A percentile compares a stretch with the other conserved stretches of the same genome.
These are phyloP conservation scores for Acrobasis consociella DNA, from an alignment of 2,888 invertebrate species.

Conservation along the genomic window DNA sequence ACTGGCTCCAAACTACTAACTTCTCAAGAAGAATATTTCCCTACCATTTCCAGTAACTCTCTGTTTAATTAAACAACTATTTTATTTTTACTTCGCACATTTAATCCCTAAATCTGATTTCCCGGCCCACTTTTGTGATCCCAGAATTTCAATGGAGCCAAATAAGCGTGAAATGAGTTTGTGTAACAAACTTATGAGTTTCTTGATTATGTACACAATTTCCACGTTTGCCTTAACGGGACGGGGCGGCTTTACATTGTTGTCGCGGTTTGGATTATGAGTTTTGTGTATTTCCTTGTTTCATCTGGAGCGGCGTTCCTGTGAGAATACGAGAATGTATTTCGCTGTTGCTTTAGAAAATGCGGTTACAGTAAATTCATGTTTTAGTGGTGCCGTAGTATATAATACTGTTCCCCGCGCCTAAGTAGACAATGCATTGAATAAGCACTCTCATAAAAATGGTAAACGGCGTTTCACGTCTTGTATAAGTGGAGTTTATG, in stretches of 20 bases:
- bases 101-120: slow-evolving; percentile 20
- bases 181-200: slow-evolving; percentile 23
- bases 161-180: slow-evolving; percentile 17
- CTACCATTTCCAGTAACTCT: slow-evolving; percentile 39
- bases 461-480: not conserved
- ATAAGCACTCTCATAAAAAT: slow-evolving; percentile 1
- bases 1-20: slow-evolving; percentile 45
- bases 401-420: not conserved
- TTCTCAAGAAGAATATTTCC: slow-evolving; percentile 45
- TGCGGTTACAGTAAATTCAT: slow-evolving; percentile 5
- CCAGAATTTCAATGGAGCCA: slow-evolving; percentile 1
- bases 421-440: not conserved
- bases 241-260: slow-evolving; percentile 19
- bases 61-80: slow-evolving; percentile 44
- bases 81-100: slow-evolving; percentile 19
- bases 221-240: slow-evolving; percentile 13
- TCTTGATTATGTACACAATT: slow-evolving; percentile 22
- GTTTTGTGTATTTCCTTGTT: slow-evolving; percentile 20
- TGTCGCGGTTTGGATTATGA: slow-evolving; percentile 23
- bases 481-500: slow-evolving; percentile 36
- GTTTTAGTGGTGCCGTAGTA: not conserved
- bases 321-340: not conserved
- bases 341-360: slow-evolving; percentile 3
- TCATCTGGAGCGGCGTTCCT: not conserved
- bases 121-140: slow-evolving; percentile 8